Percentiles rank a stretch among this genome's conserved stretches.
Conservation (phyloP, 2,888 invertebrate genomes). For the Pterostichus madidus region DNA sequence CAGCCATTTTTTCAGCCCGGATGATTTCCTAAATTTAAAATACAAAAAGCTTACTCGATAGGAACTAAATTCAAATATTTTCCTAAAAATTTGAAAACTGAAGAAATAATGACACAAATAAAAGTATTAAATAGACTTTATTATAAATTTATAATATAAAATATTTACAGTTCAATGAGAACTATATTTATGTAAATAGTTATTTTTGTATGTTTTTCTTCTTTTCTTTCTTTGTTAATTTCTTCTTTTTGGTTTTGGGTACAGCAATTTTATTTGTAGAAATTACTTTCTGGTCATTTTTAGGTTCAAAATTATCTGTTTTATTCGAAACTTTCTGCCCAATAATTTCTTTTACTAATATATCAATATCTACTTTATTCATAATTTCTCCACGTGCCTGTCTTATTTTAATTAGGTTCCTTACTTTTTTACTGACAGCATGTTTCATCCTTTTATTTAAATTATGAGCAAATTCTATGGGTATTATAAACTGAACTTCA, state of each 20-base stretch:
- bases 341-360: constrained; percentile 5
- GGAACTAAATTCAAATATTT: too few species aligned
- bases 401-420: not conserved
- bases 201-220: not conserved
- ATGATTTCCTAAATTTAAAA: too few species aligned
- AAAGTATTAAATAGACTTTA: too few species aligned
- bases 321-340: not conserved
- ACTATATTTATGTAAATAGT: too few species aligned
- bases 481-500: not conserved
- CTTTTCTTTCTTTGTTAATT: not conserved
- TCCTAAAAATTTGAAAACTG: too few species aligned
- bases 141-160: too few species aligned
- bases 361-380: constrained; percentile 7
- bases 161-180: not conserved
- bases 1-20: too few species aligned
- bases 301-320: not conserved
- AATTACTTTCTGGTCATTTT: not conserved
- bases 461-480: constrained; percentile 2
- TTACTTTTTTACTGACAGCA: constrained; percentile 11
- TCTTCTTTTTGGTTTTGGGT: not conserved
- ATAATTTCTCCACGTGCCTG: constrained; percentile 13
- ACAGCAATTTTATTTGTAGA: not conserved
- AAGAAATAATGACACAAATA: too few species aligned
- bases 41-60: too few species aligned
- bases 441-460: constrained; percentile 13